Evolutionary conservation across 1,140 invertebrate genomes (phyloP), one percentile per base, ranked within the genome.

Genomic region (Oncopodura yosiiana): DNA sequence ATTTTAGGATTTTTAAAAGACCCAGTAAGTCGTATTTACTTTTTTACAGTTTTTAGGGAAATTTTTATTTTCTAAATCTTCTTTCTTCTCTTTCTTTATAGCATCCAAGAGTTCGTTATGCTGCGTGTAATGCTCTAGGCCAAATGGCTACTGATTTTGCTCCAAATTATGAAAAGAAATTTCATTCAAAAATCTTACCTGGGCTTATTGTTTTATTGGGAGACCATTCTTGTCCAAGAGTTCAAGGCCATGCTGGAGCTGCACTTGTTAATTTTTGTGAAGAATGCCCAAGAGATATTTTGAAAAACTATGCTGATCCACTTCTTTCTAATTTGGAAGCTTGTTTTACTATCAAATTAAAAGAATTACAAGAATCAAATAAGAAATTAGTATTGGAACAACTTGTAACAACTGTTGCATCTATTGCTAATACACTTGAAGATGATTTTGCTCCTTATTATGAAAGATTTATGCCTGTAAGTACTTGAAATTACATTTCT

Each of bases 81-180:
- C 32, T 48, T 30, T 8, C 32, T 23, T 18, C 24, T 18, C 29
- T n/a, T n/a, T 38, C 60, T 63, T 74, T 71, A 16, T 62, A 86
- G 79, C 90, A 95, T 75, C 90, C 90, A 12, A 75, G 91, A 58
- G 93, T 96, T 0, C 77, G 92, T 38, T 97, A 97, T 68, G 95
- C 96, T 24, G 90, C 91, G 41, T 99, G 96, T 69, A 99, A 99
- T 75, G 92, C 94, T n/a, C 80, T 99, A 34, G 96, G 96, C 14
- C 95, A 99, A 74, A 94, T 99, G 89, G 90, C 92, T 1, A 92
- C 93, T 12, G 96, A 99, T 72, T 99, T 99, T 77, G 91, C 91
- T 4, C 93, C 93, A 3, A 76, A 77, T 8, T 94, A 99, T 66
- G 90, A 99, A 71, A 97, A 97, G 73, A 96, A 96, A 73, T 99